Evolutionary conservation across 2,797 vertebrate genomes (phyloP), one percentile per base, ranked within the genome.

Genomic region (Gallinago stenura): DNA sequence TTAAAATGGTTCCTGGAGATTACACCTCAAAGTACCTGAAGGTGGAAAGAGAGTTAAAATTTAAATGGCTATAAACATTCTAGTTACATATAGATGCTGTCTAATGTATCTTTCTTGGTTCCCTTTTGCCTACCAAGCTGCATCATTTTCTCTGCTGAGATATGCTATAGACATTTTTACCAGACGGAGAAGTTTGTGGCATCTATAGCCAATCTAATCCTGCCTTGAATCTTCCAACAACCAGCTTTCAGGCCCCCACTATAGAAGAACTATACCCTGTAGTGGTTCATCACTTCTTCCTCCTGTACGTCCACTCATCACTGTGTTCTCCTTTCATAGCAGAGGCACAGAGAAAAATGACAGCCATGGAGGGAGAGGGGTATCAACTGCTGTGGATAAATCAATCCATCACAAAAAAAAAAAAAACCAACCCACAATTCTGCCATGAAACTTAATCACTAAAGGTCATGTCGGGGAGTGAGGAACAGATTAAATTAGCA

Each of bases 401-500:
- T 99, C 99, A 98, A 98, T 99, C 98, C 98, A 98, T 99, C 98
- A 98, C 96, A 54, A 83, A 91, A 91, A 93, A 87, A 92, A 75
- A 35, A 28, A 39, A 37, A 11, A 37, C 12, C 37, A 10, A 62
- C 62, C 57, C n/a, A 97, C 98, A 98, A 98, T 98, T 98, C 98
- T 98, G 98, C 98, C 99, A 98, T 99, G 99, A 99, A 99, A 99
- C 98, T 99, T 99, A 99, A 99, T 99, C 99, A 99, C 98, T 98
- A 99, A 99, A 99, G 99, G 99, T 99, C 99, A 99, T 99, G 99
- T 99, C 96, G 97, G 98, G 99, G 99, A 99, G 98, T 98, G 98
- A 98, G 99, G 98, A 99, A 99, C 99, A 99, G 99, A 99, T 99
- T 99, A 99, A 99, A 99, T 99, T 99, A 99, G 99, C 99, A 99